A percentile compares a stretch with the other conserved stretches of the same genome.
Evolutionary conservation across 1,140 invertebrate genomes (phyloP).

Genomic region (Neodiprion lecontei): DNA sequence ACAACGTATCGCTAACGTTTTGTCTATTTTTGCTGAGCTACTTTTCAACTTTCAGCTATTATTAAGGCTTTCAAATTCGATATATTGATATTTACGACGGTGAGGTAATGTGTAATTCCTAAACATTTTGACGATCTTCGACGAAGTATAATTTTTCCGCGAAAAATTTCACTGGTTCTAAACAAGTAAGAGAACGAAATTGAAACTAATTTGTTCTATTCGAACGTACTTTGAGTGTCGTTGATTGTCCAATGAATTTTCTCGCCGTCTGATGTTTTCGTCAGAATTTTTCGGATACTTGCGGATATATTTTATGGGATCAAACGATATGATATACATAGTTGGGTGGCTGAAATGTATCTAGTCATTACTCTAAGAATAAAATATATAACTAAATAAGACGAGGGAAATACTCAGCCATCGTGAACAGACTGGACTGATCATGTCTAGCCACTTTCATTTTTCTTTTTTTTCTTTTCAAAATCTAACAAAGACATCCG

Average conservation of each 20-base stretch:
- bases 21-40: conserved; percentile 47
- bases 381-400: conserved; percentile 33
- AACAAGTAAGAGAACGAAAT: not conserved
- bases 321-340: conserved; percentile 52
- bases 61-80: conserved; percentile 39
- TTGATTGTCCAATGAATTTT: not conserved
- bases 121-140: conserved; percentile 25
- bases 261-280: not conserved
- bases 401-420: conserved; percentile 43
- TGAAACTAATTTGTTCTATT: not conserved
- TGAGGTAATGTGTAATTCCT: conserved; percentile 42
- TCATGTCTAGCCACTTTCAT: conserved; percentile 42
- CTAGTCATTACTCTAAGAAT: conserved; percentile 58
- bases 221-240: not conserved
- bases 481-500: conserved; percentile 14
- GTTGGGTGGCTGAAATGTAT: conserved; percentile 52
- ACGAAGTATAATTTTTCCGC: conserved; percentile 46
- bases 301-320: conserved; percentile 54
- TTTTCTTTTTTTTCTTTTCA: conserved; percentile 25
- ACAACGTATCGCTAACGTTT: conserved; percentile 23
- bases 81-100: conserved; percentile 32
- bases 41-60: conserved; percentile 41
- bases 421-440: conserved; percentile 47
- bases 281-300: conserved; percentile 31
- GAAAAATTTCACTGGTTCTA: conserved; percentile 47